Conservation (phyloP, 1,140 invertebrate species). For the Paramacrobiotus metropolitanus region DNA sequence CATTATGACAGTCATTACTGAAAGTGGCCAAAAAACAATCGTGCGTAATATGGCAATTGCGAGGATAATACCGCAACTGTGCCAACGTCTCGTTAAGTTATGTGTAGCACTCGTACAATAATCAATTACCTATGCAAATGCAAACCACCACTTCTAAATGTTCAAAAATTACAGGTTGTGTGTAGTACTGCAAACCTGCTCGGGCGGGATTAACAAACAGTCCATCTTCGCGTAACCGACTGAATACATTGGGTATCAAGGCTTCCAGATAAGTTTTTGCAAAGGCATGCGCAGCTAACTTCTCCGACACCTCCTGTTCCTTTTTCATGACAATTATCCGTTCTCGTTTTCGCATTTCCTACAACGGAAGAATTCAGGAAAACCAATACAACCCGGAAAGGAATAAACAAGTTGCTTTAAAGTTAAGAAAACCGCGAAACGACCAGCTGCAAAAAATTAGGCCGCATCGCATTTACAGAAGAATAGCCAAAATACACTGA, state of each 20-base stretch:
- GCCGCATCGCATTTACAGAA: constrained; percentile 14
- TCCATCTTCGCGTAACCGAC: constrained; percentile 46
- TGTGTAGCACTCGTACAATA: too few relatives aligned
- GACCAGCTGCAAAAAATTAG: background rate
- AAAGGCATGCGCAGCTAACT: constrained; percentile 50
- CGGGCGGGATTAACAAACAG: constrained; percentile 38
- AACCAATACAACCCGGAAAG: constrained; percentile 8
- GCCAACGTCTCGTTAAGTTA: too few relatives aligned
- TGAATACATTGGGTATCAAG: constrained; percentile 53
- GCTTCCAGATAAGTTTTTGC: constrained; percentile 58
- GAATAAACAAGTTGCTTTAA: background rate
- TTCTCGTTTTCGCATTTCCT: constrained; percentile 22
- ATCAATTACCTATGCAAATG: too few relatives aligned
- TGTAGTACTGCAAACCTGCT: background rate
- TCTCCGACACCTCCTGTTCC: constrained; percentile 44
- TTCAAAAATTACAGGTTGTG: too few relatives aligned
- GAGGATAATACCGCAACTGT: too few relatives aligned
- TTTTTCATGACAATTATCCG: constrained; percentile 31
- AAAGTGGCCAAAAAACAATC: too few relatives aligned
- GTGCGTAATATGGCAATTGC: too few relatives aligned
- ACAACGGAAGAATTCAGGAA: too few relatives aligned
- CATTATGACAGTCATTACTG: background rate
- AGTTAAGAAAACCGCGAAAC: too few relatives aligned
- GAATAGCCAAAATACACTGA: too few relatives aligned
- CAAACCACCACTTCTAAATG: too few relatives aligned